Evolutionary conservation across 2,797 vertebrate genomes (phyloP), one percentile per base, ranked within the genome.

Genomic region (Vespertilio murinus): DNA sequence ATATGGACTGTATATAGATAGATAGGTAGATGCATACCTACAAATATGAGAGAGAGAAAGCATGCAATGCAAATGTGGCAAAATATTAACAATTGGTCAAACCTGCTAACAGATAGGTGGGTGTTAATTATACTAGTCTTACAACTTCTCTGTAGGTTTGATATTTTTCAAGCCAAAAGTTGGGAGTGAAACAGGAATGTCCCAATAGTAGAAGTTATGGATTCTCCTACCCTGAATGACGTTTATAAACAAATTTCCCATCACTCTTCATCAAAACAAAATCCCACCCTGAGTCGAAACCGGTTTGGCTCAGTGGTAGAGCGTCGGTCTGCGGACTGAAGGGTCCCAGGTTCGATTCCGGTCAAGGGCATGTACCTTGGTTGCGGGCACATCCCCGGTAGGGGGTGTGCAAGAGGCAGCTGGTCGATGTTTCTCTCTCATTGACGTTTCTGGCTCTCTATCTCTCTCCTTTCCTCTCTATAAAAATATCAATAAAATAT

Each of bases 241-340:
- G 59, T 90, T 96, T 75, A 83, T 75, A 92, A 82, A 94, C 42
- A 93, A 93, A 38, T 11, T 74, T 74, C 14, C 33, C 73, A 61
- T 94, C 30, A 13, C 77, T 90, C 85, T 83, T 75, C 54, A n/a
- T 74, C 86, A 33, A 12, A 95, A 91, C 54, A 54, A 96, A 94
- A 95, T 91, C 45, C 38, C 45, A 82, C 77, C 86, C 90, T 87
- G 82, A 93, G n/a, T n/a, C n/a, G n/a, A n/a, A n/a, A n/a, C n/a
- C n/a, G n/a, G n/a, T n/a, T n/a, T n/a, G n/a, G n/a, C n/a, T n/a
- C n/a, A n/a, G n/a, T n/a, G n/a, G n/a, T n/a, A n/a, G n/a, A n/a
- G n/a, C n/a, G n/a, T n/a, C n/a, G n/a, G n/a, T n/a, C n/a, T n/a
- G n/a, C n/a, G n/a, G n/a, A n/a, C n/a, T n/a, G n/a, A n/a, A n/a